Evolutionary conservation across 2,888 invertebrate genomes (phyloP).

Genomic region (Drosophila meridiana): DNA sequence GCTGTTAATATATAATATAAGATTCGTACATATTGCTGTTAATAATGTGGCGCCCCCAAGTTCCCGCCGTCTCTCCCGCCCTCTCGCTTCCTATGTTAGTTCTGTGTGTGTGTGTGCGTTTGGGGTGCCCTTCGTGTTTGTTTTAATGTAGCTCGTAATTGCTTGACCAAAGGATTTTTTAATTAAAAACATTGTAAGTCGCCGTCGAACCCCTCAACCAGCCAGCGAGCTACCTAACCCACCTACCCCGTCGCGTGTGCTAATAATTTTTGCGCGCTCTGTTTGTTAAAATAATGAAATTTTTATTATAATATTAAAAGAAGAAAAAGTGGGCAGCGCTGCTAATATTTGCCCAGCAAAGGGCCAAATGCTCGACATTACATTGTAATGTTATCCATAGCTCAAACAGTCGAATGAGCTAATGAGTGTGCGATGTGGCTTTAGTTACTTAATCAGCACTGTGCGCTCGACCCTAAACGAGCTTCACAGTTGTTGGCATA

Average conservation of each 20-base stretch:
- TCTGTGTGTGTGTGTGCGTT: not conserved
- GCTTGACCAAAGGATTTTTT: conserved; percentile 81
- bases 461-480: conserved; percentile 10
- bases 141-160: conserved; percentile 78
- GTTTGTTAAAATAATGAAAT: conserved; percentile 75
- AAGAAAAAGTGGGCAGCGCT: conserved; percentile 55
- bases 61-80: not conserved
- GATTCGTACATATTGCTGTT: conserved; percentile 63
- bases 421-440: conserved; percentile 39
- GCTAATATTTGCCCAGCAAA: conserved; percentile 69
- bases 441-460: conserved; percentile 65
- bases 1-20: conserved; percentile 41
- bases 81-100: conserved; percentile 3
- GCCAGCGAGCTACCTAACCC: not conserved
- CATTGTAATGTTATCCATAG: conserved; percentile 61
- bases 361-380: conserved; percentile 58
- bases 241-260: conserved; percentile 38
- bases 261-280: conserved; percentile 54
- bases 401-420: conserved; percentile 53
- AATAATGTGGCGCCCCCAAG: conserved; percentile 58
- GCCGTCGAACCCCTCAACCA: conserved; percentile 15
- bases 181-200: conserved; percentile 76
- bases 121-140: conserved; percentile 56
- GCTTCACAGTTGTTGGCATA: not conserved
- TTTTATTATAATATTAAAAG: conserved; percentile 71